Base-by-base conservation (phyloP, 1,140 invertebrate genomes). In the Agrypnia vestita region DNA sequence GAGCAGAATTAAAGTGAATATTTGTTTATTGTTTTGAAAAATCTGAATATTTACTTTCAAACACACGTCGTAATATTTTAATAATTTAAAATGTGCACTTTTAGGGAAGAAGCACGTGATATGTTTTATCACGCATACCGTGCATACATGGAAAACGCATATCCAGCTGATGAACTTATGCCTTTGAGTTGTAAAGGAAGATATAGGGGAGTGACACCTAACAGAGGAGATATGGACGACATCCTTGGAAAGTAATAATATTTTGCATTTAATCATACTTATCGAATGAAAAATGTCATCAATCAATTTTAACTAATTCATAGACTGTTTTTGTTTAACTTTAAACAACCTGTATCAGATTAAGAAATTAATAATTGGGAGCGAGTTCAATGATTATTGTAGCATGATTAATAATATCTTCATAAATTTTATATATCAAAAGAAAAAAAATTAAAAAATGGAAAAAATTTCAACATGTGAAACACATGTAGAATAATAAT, bases 71-170 rank as follows among this genome's bases (percentile, higher is more conserved):
- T 59, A 11, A 11, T 59, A 35, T 56, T 56, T 61, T 0, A 17
- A 43, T 56, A 7, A 9, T 19, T 56, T 44, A 43, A 51, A 35
- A 55, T 74, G 3, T 74, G 4, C 47, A 13, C 72, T 90, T 91
- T 53, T 85, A 96, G 96, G 86, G 93, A 96, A 84, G 94, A 98
- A 89, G 93, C 97, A 12, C 90, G 95, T 59, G 95, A 97, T 85
- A 98, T 99, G 97, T 99, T 99, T 88, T 97, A 97, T 88, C 98
- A 99, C 92, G 97, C 96, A n/a, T 99, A 98, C 86, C 92, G 94
- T 85, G 95, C 96, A 19, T 99, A 99, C 84, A 99, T 99, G 97
- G 93, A 96, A 82, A 96, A 99, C 92, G 98, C 98, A 15, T 99
- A 97, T 91, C 98, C 98, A 78, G 97, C 97, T 35, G 98, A 99